Evolutionary conservation across 1,140 invertebrate genomes (phyloP).

Genomic region (Lamellibrachia luymesi): DNA sequence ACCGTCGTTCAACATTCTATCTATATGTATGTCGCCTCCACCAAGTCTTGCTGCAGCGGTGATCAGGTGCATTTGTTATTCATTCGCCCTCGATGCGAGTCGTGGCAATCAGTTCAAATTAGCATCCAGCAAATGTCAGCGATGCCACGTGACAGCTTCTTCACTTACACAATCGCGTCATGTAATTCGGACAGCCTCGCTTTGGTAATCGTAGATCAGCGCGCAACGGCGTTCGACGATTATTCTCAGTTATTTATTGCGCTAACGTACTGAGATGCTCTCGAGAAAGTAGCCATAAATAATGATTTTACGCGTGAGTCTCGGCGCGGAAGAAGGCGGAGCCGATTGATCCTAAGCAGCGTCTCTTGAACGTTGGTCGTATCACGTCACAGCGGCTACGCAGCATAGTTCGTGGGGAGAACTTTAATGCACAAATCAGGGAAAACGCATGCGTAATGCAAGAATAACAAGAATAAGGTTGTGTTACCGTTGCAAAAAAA

Average conservation of each 20-base stretch:
- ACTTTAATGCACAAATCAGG: background rate
- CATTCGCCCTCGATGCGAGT: background rate
- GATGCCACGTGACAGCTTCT: background rate
- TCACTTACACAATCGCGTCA: conserved; percentile 4
- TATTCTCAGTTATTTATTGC: conserved; percentile 1
- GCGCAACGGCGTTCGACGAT: background rate
- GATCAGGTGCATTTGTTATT: background rate
- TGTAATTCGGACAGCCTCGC: background rate
- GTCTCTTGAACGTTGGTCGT: background rate
- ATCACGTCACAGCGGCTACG: background rate
- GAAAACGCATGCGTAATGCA: background rate
- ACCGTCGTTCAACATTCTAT: background rate
- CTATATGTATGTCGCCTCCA: background rate
- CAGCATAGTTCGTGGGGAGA: background rate
- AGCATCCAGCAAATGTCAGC: background rate
- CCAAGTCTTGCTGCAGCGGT: background rate
- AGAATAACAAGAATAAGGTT: background rate
- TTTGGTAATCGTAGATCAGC: background rate
- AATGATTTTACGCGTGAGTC: background rate
- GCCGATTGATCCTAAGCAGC: background rate
- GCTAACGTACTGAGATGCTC: conserved; percentile 3
- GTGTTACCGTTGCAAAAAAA: background rate
- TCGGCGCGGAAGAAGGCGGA: background rate
- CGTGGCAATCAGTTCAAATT: background rate
- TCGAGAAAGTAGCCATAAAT: conserved; percentile 5